Base-by-base conservation (phyloP, 2,113 vertebrate species). In the Ptilonorhynchus violaceus region DNA sequence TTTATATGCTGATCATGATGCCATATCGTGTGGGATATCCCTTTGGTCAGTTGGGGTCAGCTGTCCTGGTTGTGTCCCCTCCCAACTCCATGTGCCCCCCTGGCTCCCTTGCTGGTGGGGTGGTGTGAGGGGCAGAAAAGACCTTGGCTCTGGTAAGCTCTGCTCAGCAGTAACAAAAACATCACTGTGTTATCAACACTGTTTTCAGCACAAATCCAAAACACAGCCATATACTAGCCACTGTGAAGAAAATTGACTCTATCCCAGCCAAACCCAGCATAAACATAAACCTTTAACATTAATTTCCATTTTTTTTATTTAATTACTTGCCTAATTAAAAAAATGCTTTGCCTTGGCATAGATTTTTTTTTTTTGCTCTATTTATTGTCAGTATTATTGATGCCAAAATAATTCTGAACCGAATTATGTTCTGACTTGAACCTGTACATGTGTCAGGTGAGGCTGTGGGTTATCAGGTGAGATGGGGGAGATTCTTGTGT, bases 101-200 rank as follows among this genome's bases (percentile, higher is more conserved):
- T n/a, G 31, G 46, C 39, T 11, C 25, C 6, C 8, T 52, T 4
- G 0, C 4, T 69, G 25, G 5, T 47, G 30, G 20, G 28, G 4
- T 53, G 22, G 18, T 44, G 7, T 4, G 67, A 28, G 46, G 21
- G 60, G 30, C 17, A 67, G 46, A 41, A 73, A 20, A 11, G 18
- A 7, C 14, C 39, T 52, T 19, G 24, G 19, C 9, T 15, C 13
- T 33, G 58, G 27, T n/a, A 23, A 33, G 30, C 17, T 33, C 39
- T 74, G 41, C 75, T 47, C 18, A 49, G 30, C 41, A 55, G 8
- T 42, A 47, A 41, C 15, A 17, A 47, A 60, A 74, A 16, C 17
- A 53, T 60, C n/a, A 22, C 12, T 47, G 22, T 28, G 35, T 33
- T 74, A 47, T n/a, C 39, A 79, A 3, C 6, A 2, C n/a, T 35